Conservation (phyloP, 2,888 invertebrate species). For the Sisyra nigra region DNA sequence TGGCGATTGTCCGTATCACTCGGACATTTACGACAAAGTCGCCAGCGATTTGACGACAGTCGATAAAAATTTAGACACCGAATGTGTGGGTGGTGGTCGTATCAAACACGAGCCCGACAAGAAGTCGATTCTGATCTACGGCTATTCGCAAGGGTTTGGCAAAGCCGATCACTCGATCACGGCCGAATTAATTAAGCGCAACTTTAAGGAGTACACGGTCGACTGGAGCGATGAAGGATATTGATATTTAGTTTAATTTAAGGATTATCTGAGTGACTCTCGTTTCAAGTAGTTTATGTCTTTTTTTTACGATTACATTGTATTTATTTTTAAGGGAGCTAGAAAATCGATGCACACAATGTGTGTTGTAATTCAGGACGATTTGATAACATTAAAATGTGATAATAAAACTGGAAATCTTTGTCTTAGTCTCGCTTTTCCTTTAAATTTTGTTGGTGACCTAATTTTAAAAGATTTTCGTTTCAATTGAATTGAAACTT, state of each 20-base stretch:
- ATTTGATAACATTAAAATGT: too few species aligned
- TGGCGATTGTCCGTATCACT: not conserved
- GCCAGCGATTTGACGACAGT: not conserved
- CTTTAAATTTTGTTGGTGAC: too few species aligned
- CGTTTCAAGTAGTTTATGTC: too few species aligned
- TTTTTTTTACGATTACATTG: too few species aligned
- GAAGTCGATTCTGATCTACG: not conserved
- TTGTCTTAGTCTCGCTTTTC: too few species aligned
- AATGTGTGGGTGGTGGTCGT: conserved; percentile 3
- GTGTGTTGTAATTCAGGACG: too few species aligned
- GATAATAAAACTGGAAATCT: too few species aligned
- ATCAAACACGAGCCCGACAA: conserved; percentile 1
- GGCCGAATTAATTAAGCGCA: conserved; percentile 55
- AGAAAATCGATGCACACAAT: too few species aligned
- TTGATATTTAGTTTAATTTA: conserved; percentile 21
- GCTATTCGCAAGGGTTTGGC: conserved; percentile 56
- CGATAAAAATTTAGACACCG: not conserved
- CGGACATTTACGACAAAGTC: conserved; percentile 1
- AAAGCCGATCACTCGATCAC: conserved; percentile 74
- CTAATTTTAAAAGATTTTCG: too few species aligned
- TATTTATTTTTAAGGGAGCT: too few species aligned
- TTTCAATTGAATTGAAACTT: too few species aligned
- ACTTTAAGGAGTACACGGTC: conserved; percentile 59
- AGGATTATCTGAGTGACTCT: too few species aligned
- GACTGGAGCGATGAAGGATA: conserved; percentile 78